Conservation (phyloP, 2,888 invertebrate genomes). For the Brachynemurus nebulosus region DNA sequence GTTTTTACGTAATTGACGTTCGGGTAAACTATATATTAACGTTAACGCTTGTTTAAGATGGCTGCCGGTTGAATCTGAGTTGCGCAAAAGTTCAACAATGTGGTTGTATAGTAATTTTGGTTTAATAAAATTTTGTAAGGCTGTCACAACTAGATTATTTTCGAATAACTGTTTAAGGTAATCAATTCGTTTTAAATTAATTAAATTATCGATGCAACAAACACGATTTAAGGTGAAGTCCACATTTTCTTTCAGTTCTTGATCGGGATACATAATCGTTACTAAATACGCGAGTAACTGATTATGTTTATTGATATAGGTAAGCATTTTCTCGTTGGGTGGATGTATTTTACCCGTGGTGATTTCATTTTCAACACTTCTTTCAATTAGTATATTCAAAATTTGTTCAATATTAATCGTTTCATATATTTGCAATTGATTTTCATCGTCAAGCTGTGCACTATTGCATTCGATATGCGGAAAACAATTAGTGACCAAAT, state of each 20-base stretch:
- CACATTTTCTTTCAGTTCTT: slow-evolving; percentile 39
- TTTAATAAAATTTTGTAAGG: slow-evolving; percentile 41
- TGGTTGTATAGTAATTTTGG: slow-evolving; percentile 36
- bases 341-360: slow-evolving; percentile 26
- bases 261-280: slow-evolving; percentile 44
- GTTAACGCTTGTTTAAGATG: slow-evolving; percentile 30
- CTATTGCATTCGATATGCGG: slow-evolving; percentile 41
- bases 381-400: slow-evolving; percentile 30
- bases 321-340: slow-evolving; percentile 40
- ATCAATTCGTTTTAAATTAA: slow-evolving; percentile 40
- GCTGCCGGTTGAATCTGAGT: slow-evolving; percentile 28
- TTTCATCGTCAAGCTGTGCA: slow-evolving; percentile 23
- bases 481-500: slow-evolving; percentile 57
- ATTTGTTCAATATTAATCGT: too few relatives aligned
- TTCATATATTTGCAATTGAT: too few relatives aligned
- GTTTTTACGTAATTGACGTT: slow-evolving; percentile 36
- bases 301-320: slow-evolving; percentile 49
- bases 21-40: slow-evolving; percentile 43
- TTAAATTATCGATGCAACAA: slow-evolving; percentile 44
- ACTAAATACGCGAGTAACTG: slow-evolving; percentile 57
- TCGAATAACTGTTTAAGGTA: slow-evolving; percentile 39
- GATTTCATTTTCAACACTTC: slow-evolving; percentile 36
- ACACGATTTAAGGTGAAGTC: slow-evolving; percentile 36
- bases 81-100: slow-evolving; percentile 34
- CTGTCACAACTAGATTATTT: slow-evolving; percentile 43